phyloP scores from a whole-genome alignment of 2,888 invertebrate genomes.

The Fissipunctia ypsillon region DNA sequence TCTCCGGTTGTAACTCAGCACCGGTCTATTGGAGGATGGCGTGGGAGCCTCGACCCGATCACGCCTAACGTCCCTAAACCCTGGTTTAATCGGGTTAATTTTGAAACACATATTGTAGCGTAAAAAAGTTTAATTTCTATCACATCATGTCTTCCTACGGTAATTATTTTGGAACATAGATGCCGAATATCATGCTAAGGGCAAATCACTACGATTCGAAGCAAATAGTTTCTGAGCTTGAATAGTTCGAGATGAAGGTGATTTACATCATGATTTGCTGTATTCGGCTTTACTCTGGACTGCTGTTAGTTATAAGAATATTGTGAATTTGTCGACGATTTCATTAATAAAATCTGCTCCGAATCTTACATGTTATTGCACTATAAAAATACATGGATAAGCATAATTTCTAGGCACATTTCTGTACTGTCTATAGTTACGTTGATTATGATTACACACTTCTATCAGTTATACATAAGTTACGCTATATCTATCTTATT shows the following conservation, averaged over 20 bases:
- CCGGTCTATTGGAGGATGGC: constrained; percentile 80
- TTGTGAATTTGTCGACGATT: constrained; percentile 30
- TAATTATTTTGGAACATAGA: constrained; percentile 87
- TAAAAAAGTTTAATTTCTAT: constrained; percentile 90
- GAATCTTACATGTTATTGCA: constrained; percentile 84
- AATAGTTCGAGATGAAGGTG: constrained; percentile 4
- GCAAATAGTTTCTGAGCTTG: constrained; percentile 70
- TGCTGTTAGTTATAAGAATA: constrained; percentile 47
- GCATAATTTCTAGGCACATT: constrained; percentile 89
- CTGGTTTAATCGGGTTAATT: constrained; percentile 62
- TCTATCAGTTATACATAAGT: constrained; percentile 78
- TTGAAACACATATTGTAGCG: constrained; percentile 80
- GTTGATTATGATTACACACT: constrained; percentile 85
- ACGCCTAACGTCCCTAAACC: constrained; percentile 61
- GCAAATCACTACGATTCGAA: constrained; percentile 86
- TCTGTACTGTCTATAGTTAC: constrained; percentile 87
- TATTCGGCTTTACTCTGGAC: constrained; percentile 50
- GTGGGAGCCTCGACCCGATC: constrained; percentile 83
- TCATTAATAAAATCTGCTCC: constrained; percentile 76
- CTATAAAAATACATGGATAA: constrained; percentile 89
- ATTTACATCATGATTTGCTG: constrained; percentile 45
- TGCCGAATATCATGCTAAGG: constrained; percentile 85
- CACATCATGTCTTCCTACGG: constrained; percentile 89
- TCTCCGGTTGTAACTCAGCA: constrained; percentile 68
- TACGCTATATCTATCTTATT: constrained; percentile 73